Evolutionary conservation across 2,113 vertebrate genomes (phyloP).

Genomic region (Atrichornis clamosus): DNA sequence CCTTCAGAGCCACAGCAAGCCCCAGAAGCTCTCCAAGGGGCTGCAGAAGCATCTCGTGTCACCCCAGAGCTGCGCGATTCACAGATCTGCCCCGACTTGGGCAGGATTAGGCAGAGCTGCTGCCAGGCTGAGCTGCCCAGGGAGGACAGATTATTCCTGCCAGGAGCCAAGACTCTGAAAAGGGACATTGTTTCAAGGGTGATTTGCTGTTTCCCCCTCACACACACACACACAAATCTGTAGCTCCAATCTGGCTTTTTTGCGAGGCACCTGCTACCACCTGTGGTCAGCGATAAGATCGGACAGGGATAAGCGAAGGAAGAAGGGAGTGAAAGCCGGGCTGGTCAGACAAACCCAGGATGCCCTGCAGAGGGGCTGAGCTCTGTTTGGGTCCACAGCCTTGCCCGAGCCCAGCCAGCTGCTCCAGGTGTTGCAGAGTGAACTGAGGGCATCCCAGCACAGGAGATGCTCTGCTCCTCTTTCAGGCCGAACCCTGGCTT

Average conservation of each 20-base stretch:
- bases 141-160: neutral
- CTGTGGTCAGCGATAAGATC: rapidly evolving
- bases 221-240: neutral
- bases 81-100: neutral
- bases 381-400: neutral
- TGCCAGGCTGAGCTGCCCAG: neutral
- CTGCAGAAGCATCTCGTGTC: neutral
- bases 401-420: neutral
- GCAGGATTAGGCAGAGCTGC: neutral
- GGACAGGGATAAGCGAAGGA: neutral
- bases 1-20: neutral
- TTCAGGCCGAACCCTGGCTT: neutral
- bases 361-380: neutral
- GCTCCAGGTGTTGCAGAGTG: neutral
- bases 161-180: neutral
- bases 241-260: neutral
- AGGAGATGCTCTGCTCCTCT: neutral
- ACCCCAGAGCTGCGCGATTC: neutral
- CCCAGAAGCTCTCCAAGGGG: neutral
- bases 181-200: conserved; percentile 6
- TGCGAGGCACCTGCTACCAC: neutral
- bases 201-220: neutral
- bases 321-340: rapidly evolving
- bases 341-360: rapidly evolving
- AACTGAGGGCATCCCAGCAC: neutral